These are phyloP conservation scores for Brenthis daphne DNA, from an alignment of 2,888 invertebrate genomes.

Conservation along the genomic window DNA sequence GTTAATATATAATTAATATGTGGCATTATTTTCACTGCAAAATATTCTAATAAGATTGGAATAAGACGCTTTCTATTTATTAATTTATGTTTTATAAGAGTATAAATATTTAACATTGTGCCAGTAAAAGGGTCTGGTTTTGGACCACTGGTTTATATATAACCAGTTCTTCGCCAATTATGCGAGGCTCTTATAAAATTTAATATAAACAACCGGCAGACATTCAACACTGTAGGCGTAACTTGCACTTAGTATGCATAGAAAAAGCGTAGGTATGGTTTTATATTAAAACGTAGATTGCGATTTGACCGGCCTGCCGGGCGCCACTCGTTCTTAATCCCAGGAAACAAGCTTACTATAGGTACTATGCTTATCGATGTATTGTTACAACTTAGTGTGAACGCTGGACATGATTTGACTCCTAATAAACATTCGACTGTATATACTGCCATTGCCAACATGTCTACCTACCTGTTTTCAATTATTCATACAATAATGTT, in stretches of 20 bases:
- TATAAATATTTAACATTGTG: constrained; percentile 23
- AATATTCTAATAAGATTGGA: no score
- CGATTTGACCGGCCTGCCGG: constrained; percentile 29
- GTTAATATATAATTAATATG: no score
- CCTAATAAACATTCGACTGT: constrained; percentile 34
- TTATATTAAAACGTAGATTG: constrained; percentile 36
- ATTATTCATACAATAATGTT: constrained; percentile 42
- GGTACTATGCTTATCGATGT: constrained; percentile 28
- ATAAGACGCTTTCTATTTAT: no score
- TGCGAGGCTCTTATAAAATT: constrained; percentile 52
- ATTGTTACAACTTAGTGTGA: constrained; percentile 31
- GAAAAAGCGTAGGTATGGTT: constrained; percentile 40
- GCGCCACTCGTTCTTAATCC: constrained; percentile 34
- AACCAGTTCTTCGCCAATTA: constrained; percentile 57
- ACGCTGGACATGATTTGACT: constrained; percentile 39
- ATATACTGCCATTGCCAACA: constrained; percentile 28
- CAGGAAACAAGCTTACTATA: constrained; percentile 40
- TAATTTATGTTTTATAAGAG: constrained; percentile 21
- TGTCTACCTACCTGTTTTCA: constrained; percentile 36
- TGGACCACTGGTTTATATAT: constrained; percentile 41
- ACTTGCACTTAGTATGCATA: constrained; percentile 36
- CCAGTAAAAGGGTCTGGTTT: constrained; percentile 57
- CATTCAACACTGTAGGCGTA: constrained; percentile 46
- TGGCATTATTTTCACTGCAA: no score
- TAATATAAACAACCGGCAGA: constrained; percentile 53